Percentiles rank a stretch among this genome's conserved stretches.
Conservation (phyloP, 1,140 invertebrate genomes). For the Hycleus phaleratus region DNA sequence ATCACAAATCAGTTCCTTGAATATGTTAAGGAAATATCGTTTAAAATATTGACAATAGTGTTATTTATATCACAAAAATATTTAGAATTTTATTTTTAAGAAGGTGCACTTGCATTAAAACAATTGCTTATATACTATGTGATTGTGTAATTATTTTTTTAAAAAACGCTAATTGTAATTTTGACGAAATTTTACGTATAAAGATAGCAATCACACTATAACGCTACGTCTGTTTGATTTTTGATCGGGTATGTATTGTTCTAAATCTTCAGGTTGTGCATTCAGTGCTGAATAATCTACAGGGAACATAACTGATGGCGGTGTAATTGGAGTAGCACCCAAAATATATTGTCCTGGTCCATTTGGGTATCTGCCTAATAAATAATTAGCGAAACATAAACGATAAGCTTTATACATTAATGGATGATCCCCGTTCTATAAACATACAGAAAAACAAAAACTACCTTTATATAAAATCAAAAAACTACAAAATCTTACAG, state of each 20-base stretch:
- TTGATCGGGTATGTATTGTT: conserved; percentile 59
- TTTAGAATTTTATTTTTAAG: conserved; percentile 35
- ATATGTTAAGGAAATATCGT: too few species aligned
- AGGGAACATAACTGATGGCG: conserved; percentile 53
- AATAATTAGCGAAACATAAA: conserved; percentile 62
- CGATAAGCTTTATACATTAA: conserved; percentile 56
- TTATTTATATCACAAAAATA: not conserved
- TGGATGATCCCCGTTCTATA: conserved; percentile 58
- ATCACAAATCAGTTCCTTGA: too few species aligned
- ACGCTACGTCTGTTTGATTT: conserved; percentile 61
- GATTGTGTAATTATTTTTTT: conserved; percentile 3
- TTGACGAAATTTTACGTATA: not conserved
- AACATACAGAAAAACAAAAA: conserved; percentile 2
- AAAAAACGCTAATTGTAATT: not conserved
- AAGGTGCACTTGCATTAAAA: conserved; percentile 37
- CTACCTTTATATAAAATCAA: conserved; percentile 1
- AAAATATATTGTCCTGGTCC: conserved; percentile 65
- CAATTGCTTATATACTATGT: conserved; percentile 5
- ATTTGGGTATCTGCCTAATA: conserved; percentile 61
- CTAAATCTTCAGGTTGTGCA: conserved; percentile 56
- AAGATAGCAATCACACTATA: conserved; percentile 48
- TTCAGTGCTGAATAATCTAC: conserved; percentile 68
- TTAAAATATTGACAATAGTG: too few species aligned
- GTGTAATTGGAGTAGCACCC: conserved; percentile 48
- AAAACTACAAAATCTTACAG: conserved; percentile 46